A percentile compares a stretch with the other conserved stretches of the same genome.
Conservation (phyloP, 1,140 invertebrate genomes). For the Hylyphantes graminicola region DNA sequence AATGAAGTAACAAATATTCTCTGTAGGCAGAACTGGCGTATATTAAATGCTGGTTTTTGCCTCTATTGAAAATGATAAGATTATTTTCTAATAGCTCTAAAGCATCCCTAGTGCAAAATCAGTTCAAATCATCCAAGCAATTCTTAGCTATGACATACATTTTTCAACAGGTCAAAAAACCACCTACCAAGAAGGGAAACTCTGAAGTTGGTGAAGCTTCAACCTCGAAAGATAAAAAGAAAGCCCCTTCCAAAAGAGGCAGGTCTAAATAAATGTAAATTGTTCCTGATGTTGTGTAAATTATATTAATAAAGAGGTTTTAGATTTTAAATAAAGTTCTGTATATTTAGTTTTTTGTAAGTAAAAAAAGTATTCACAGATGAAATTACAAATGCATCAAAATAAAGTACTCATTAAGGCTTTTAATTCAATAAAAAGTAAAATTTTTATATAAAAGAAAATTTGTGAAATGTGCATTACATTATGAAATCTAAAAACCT, state of each 20-base stretch:
- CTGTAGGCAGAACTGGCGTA: background rate
- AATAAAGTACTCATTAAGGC: no score
- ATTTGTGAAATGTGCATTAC: no score
- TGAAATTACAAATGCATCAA: no score
- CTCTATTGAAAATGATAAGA: background rate
- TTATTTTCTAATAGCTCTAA: background rate
- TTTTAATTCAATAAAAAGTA: no score
- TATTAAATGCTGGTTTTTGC: background rate
- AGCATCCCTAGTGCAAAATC: background rate
- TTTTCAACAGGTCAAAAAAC: conserved; percentile 21
- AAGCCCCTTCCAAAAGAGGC: conserved; percentile 35
- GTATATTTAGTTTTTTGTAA: background rate
- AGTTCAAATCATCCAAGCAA: background rate
- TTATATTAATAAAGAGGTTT: no score
- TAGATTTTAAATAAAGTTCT: background rate
- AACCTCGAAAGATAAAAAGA: conserved; percentile 37
- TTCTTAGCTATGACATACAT: background rate
- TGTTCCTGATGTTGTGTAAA: background rate
- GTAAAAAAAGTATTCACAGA: no score
- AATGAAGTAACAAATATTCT: background rate
- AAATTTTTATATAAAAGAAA: no score
- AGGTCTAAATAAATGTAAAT: background rate
- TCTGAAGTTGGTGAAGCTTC: background rate
- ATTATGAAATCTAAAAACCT: no score
- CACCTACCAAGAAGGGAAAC: background rate